These are phyloP conservation scores for Campoplex nolae DNA, from an alignment of 2,888 invertebrate genomes.

Conservation along the genomic window DNA sequence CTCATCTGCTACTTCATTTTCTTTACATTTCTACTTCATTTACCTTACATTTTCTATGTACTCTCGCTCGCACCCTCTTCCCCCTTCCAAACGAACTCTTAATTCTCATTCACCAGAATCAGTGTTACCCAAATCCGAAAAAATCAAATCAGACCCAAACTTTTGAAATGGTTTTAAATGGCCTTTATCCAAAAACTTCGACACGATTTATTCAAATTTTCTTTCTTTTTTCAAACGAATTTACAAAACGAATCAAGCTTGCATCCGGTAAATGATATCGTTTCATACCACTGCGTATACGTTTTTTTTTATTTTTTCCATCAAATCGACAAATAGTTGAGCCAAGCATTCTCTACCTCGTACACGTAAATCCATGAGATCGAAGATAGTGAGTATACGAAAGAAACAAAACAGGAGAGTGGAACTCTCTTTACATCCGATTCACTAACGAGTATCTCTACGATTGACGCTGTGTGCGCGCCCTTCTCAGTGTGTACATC, in stretches of 20 bases:
- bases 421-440: slow-evolving; percentile 28
- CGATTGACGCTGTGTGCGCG: slow-evolving; percentile 37
- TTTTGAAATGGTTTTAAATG: background rate
- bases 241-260: background rate
- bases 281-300: background rate
- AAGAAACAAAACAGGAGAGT: slow-evolving; percentile 38
- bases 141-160: background rate
- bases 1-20: slow-evolving; percentile 2
- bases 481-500: slow-evolving; percentile 26
- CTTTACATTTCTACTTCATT: too few relatives aligned
- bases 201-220: background rate
- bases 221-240: background rate
- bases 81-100: background rate
- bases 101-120: background rate
- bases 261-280: background rate
- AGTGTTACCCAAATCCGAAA: background rate
- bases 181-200: too few relatives aligned
- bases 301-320: background rate
- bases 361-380: background rate
- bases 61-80: background rate
- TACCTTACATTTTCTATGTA: background rate
- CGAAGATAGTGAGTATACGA: slow-evolving; percentile 14
- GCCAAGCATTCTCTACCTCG: background rate
- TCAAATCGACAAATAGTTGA: background rate
- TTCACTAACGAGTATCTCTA: slow-evolving; percentile 66